These are phyloP conservation scores for Dysmachus trigonus DNA, from an alignment of 2,888 invertebrate genomes.

Conservation along the genomic window DNA sequence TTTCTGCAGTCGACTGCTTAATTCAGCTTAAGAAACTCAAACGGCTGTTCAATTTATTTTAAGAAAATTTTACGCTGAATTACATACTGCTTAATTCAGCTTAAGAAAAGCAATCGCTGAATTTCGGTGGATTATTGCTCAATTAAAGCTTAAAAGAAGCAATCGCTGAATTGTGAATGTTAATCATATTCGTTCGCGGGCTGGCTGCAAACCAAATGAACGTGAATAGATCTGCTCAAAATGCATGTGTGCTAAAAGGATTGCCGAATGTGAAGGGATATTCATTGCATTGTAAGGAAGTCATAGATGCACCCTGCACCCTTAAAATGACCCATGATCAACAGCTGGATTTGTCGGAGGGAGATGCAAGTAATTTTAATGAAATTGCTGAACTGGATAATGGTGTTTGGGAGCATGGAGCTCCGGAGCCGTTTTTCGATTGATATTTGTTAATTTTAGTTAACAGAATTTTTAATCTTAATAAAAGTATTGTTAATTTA, in stretches of 20 bases:
- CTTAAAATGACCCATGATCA: slow-evolving; percentile 54
- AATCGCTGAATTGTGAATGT: too few species aligned
- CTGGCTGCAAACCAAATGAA: slow-evolving; percentile 76
- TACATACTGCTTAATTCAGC: too few species aligned
- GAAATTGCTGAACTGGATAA: slow-evolving; percentile 32
- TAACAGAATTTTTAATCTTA: not conserved
- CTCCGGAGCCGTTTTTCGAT: slow-evolving; percentile 47
- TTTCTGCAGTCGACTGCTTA: too few species aligned
- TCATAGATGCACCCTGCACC: not conserved
- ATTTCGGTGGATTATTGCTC: too few species aligned
- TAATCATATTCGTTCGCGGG: slow-evolving; percentile 56
- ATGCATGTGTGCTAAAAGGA: slow-evolving; percentile 80
- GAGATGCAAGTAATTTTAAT: slow-evolving; percentile 66
- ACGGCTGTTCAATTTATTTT: too few species aligned
- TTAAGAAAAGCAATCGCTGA: too few species aligned
- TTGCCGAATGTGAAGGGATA: slow-evolving; percentile 75
- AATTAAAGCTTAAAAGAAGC: too few species aligned
- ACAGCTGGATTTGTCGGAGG: slow-evolving; percentile 57
- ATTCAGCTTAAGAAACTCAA: too few species aligned
- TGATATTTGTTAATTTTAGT: not conserved
- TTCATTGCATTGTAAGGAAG: slow-evolving; percentile 63
- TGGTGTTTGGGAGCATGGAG: slow-evolving; percentile 45
- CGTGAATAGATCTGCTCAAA: slow-evolving; percentile 80
- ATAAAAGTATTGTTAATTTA: not conserved
- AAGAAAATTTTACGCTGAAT: too few species aligned